Evolutionary conservation across 2,888 invertebrate species (phyloP).

Genomic region (Coremacera marginata): DNA sequence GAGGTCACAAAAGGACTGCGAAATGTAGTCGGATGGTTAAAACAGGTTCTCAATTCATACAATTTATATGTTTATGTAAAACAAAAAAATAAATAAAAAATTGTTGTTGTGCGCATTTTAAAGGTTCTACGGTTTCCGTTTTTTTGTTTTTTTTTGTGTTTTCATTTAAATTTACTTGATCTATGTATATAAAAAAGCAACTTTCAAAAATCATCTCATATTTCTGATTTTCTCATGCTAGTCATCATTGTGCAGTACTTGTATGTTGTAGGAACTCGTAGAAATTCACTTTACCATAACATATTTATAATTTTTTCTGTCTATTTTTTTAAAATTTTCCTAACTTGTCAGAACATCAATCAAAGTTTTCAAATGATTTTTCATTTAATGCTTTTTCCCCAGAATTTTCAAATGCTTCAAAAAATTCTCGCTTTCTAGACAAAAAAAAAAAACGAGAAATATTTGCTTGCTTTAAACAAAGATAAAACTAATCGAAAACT

Average conservation of each 20-base stretch:
- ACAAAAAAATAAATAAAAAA: slow-evolving; percentile 17
- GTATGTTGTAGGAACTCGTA: neutral
- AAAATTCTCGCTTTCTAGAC: neutral
- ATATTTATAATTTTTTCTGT: neutral
- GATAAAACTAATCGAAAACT: neutral
- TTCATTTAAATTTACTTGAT: neutral
- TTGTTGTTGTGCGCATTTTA: slow-evolving; percentile 15
- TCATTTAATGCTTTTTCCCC: slow-evolving; percentile 35
- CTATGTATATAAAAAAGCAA: neutral
- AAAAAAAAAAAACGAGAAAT: neutral
- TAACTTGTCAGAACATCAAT: slow-evolving; percentile 9
- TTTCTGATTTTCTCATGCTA: neutral
- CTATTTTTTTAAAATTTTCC: neutral
- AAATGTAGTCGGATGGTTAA: slow-evolving; percentile 85
- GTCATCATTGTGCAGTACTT: neutral
- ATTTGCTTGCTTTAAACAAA: neutral
- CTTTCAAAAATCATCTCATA: neutral
- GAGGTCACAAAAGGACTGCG: slow-evolving; percentile 77
- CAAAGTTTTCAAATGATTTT: neutral
- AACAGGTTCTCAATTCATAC: slow-evolving; percentile 73
- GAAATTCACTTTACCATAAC: neutral
- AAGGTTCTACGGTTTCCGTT: slow-evolving; percentile 4
- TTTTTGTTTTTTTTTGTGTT: neutral
- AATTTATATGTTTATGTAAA: neutral
- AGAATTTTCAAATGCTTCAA: slow-evolving; percentile 21